Percentiles rank a stretch among this genome's conserved stretches.
Evolutionary conservation across 2,888 invertebrate genomes (phyloP).

Genomic region (Macrophya alboannulata): DNA sequence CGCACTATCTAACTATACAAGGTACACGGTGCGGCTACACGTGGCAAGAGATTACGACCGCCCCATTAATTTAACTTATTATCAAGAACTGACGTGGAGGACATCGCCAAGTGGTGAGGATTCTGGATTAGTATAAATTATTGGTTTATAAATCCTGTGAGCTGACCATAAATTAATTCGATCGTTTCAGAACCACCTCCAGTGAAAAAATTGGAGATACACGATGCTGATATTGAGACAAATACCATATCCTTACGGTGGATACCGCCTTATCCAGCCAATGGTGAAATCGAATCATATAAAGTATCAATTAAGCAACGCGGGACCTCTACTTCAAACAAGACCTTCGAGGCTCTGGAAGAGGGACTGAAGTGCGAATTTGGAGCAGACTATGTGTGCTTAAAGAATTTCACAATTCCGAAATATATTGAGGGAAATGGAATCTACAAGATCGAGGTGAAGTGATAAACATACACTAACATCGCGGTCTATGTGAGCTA

Average conservation of each 20-base stretch:
- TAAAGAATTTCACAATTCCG: background rate
- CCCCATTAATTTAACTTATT: constrained; percentile 53
- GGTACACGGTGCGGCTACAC: constrained; percentile 63
- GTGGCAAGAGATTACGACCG: constrained; percentile 55
- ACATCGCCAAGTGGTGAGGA: constrained; percentile 65
- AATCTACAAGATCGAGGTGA: background rate
- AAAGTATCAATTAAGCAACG: background rate
- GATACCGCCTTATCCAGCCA: constrained; percentile 66
- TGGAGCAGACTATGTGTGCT: constrained; percentile 64
- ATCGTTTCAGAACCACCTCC: constrained; percentile 64
- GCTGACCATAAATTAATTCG: background rate
- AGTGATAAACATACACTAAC: background rate
- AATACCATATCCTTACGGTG: constrained; percentile 62
- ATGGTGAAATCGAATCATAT: constrained; percentile 66
- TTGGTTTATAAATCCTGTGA: background rate
- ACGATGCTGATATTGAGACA: constrained; percentile 62
- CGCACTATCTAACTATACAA: too few species aligned
- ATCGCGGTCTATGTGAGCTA: background rate
- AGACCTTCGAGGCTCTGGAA: background rate
- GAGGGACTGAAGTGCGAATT: constrained; percentile 60
- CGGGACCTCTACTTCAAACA: background rate
- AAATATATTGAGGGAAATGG: rapidly evolving
- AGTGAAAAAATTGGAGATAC: constrained; percentile 62
- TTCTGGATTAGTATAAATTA: background rate
- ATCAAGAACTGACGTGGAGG: constrained; percentile 56